Percentiles rank a stretch among this genome's conserved stretches.
These are phyloP conservation scores for Pipra filicauda DNA, from an alignment of 2,113 vertebrate species.

Conservation along the genomic window DNA sequence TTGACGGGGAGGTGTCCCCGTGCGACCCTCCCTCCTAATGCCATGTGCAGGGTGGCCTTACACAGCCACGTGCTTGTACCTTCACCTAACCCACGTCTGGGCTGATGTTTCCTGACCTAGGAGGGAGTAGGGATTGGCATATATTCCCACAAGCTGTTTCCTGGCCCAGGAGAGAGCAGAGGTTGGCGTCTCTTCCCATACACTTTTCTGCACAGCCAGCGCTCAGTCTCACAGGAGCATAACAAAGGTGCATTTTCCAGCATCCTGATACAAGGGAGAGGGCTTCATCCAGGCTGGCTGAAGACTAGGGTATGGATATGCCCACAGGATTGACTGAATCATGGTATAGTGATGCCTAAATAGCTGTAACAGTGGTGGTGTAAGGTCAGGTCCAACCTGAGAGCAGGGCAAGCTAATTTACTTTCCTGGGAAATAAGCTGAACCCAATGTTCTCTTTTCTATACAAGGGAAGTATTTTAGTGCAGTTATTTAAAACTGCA, in stretches of 20 bases:
- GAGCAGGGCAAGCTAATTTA: not conserved
- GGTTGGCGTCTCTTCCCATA: not conserved
- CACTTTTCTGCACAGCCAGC: not conserved
- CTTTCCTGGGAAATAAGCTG: not conserved
- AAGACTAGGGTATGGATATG: too few species aligned
- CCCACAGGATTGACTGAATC: accelerated
- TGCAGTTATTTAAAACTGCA: not conserved
- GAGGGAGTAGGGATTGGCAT: not conserved
- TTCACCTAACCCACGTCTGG: accelerated
- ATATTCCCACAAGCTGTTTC: not conserved
- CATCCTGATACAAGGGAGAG: not conserved
- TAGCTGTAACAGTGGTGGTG: not conserved
- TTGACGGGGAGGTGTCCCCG: not conserved
- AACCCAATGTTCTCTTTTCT: not conserved
- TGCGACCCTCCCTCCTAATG: not conserved
- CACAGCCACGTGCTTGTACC: not conserved
- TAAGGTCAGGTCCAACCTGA: not conserved
- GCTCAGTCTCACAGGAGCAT: accelerated
- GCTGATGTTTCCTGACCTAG: not conserved
- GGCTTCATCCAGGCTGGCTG: not conserved
- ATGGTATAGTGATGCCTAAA: not conserved
- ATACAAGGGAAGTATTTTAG: not conserved
- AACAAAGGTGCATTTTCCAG: not conserved
- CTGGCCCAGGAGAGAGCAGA: not conserved
- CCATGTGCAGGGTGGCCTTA: accelerated